Conservation (phyloP, 2,113 vertebrate genomes). For the Caranx ignobilis region DNA sequence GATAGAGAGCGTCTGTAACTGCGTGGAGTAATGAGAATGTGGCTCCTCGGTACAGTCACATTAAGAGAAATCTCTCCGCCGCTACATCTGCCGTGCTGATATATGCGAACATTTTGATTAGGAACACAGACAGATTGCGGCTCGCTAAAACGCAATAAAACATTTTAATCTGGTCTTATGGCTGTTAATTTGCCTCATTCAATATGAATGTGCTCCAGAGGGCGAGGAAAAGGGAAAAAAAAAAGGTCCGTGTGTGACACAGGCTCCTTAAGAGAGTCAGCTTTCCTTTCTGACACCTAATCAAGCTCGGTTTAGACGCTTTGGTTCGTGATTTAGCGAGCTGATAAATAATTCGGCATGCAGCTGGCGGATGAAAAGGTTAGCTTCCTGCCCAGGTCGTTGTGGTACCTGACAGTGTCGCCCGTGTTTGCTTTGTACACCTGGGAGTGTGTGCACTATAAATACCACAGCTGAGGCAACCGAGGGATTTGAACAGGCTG, state of each 20-base stretch:
- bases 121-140: constrained; percentile 19
- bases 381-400: constrained; percentile 17
- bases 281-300: constrained; percentile 53
- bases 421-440: constrained; percentile 67
- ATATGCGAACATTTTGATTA: constrained; percentile 34
- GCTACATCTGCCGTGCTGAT: constrained; percentile 46
- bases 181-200: constrained; percentile 62
- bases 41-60: constrained; percentile 12
- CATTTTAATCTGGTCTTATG: constrained; percentile 63
- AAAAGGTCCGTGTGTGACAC: constrained; percentile 28
- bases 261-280: constrained; percentile 44
- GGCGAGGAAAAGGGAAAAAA: not conserved
- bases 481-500: not conserved
- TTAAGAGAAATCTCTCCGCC: constrained; percentile 26
- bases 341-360: constrained; percentile 56
- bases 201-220: constrained; percentile 61
- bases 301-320: constrained; percentile 51
- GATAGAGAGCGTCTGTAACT: constrained; percentile 9
- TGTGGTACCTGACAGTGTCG: constrained; percentile 44
- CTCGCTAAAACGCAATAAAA: constrained; percentile 58
- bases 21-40: constrained; percentile 38
- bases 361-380: constrained; percentile 52
- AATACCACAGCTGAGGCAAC: constrained; percentile 61
- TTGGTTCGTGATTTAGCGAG: constrained; percentile 11
- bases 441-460: constrained; percentile 67